phyloP scores from a whole-genome alignment of 2,113 vertebrate genomes.

The Pelecanoides urinatrix region DNA sequence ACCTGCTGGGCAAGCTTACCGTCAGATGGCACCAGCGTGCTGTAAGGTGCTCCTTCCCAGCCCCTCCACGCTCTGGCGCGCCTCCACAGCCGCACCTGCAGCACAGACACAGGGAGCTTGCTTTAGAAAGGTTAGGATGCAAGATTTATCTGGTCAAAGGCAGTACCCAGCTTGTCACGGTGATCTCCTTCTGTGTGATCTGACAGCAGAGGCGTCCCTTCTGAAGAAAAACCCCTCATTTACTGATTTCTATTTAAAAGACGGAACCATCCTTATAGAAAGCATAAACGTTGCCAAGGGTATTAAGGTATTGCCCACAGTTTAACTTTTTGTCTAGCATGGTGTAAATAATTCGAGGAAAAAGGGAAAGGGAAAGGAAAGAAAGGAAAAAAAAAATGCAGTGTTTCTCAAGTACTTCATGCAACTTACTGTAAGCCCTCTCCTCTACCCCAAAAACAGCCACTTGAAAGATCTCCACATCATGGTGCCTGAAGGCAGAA shows the following conservation, averaged over 20 bases:
- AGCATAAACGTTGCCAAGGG: not conserved
- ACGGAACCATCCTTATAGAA: not conserved
- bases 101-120: not conserved
- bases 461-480: fast-evolving
- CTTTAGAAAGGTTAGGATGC: not conserved
- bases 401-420: not conserved
- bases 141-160: not conserved
- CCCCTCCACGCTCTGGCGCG: not conserved
- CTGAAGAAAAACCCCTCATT: not conserved
- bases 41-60: not conserved
- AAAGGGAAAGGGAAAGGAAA: not conserved
- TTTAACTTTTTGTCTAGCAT: not conserved
- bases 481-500: not conserved
- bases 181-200: not conserved
- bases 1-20: slow-evolving; percentile 50
- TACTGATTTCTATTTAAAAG: not conserved
- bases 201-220: not conserved
- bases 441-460: not conserved
- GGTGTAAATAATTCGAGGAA: not conserved
- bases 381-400: not conserved
- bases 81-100: slow-evolving; percentile 57
- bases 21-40: slow-evolving; percentile 63
- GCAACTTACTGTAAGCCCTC: not conserved
- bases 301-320: fast-evolving
- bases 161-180: not conserved